A percentile compares a stretch with the other conserved stretches of the same genome.
phyloP scores from a whole-genome alignment of 2,888 invertebrate genomes.

The Gnatocerus cornutus region DNA sequence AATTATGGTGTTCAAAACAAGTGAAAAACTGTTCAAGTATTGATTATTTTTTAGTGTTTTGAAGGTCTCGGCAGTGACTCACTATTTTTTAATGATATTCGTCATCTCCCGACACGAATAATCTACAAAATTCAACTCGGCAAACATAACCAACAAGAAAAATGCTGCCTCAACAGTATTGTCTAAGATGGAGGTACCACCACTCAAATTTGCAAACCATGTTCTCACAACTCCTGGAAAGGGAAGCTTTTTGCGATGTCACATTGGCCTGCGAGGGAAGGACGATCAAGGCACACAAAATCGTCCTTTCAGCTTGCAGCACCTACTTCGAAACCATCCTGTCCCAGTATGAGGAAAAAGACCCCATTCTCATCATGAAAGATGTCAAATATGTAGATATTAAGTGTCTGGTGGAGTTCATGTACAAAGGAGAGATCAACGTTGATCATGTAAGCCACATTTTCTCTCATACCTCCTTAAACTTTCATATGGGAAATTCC shows the following conservation, averaged over 20 bases:
- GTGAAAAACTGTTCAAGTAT: conserved; percentile 64
- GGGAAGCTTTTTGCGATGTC: conserved; percentile 93
- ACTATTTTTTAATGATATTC: conserved; percentile 49
- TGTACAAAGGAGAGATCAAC: conserved; percentile 97
- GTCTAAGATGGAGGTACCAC: conserved; percentile 94
- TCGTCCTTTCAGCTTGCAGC: conserved; percentile 93
- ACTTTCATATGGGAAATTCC: conserved; percentile 35
- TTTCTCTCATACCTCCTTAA: conserved; percentile 12
- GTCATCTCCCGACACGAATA: conserved; percentile 34
- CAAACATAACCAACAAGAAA: conserved; percentile 58
- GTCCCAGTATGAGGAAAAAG: conserved; percentile 85
- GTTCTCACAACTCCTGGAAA: conserved; percentile 89
- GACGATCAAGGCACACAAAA: conserved; percentile 85
- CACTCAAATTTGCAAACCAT: conserved; percentile 92
- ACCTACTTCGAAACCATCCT: conserved; percentile 92
- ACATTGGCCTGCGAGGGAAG: conserved; percentile 91
- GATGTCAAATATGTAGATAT: conserved; percentile 94
- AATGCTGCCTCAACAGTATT: conserved; percentile 93
- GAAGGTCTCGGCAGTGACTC: conserved; percentile 66
- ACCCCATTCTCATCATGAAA: conserved; percentile 89
- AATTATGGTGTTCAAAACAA: conserved; percentile 63
- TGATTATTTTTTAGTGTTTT: conserved; percentile 69
- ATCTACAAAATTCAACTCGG: conserved; percentile 4
- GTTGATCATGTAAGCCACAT: conserved; percentile 88
- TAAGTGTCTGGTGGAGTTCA: conserved; percentile 92